Evolutionary conservation across 23 tunicate species (phyloP).

Genomic region (Ciona savignyi): DNA sequence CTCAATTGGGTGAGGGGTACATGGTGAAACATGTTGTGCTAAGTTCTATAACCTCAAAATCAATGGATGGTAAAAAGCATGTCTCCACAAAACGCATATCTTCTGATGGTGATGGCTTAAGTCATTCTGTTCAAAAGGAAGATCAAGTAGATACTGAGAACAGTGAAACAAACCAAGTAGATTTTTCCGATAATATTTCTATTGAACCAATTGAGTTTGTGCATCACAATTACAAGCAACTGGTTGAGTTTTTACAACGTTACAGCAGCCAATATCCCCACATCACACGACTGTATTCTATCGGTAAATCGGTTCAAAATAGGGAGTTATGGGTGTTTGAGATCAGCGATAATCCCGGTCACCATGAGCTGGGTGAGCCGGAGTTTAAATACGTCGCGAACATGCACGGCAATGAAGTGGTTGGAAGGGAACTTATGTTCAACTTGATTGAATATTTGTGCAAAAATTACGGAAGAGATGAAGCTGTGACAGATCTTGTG

Average conservation of each 20-base stretch:
- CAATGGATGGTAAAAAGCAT: no score
- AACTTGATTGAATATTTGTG: conserved; percentile 55
- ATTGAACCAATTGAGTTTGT: no score
- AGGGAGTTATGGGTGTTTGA: conserved; percentile 59
- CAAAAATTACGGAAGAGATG: conserved; percentile 31
- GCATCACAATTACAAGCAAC: conserved; percentile 49
- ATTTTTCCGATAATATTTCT: no score
- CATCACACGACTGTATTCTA: conserved; percentile 38
- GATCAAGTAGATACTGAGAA: no score
- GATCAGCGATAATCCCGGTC: conserved; percentile 32
- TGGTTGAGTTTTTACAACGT: conserved; percentile 34
- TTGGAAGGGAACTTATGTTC: conserved; percentile 58
- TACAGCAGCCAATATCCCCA: conserved; percentile 30
- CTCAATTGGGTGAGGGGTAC: no score
- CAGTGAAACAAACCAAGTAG: no score
- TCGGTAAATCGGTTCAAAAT: conserved; percentile 70
- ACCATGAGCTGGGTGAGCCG: conserved; percentile 34
- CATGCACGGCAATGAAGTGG: conserved; percentile 94
- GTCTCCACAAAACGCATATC: no score
- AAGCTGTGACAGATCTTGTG: conserved; percentile 7
- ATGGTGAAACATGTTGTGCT: no score
- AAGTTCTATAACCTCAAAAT: no score
- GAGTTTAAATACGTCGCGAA: conserved; percentile 73
- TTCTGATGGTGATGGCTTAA: no score
- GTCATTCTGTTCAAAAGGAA: no score